Evolutionary conservation across 2,888 invertebrate genomes (phyloP).

Genomic region (Atethmia centrago): DNA sequence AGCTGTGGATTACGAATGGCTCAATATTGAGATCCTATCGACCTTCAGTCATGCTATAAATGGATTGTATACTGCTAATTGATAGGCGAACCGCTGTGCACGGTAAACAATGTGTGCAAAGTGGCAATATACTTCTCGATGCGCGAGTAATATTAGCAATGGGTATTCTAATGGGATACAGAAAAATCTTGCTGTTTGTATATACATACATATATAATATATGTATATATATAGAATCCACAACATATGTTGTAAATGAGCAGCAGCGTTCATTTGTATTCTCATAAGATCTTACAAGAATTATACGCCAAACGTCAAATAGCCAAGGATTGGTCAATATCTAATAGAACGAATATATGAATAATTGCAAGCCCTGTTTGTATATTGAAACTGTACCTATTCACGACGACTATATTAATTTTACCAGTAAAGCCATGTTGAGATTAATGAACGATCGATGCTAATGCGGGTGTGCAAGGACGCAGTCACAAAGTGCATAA

Average conservation of each 20-base stretch:
- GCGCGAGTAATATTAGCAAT: not conserved
- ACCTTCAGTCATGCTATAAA: slow-evolving; percentile 53
- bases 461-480: slow-evolving; percentile 65
- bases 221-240: slow-evolving; percentile 1
- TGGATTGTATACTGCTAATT: slow-evolving; percentile 56
- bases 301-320: not conserved
- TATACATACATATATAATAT: too few species aligned
- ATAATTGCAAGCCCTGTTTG: slow-evolving; percentile 1
- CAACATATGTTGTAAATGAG: slow-evolving; percentile 11
- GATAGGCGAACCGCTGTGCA: slow-evolving; percentile 43
- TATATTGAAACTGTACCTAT: slow-evolving; percentile 16
- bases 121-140: slow-evolving; percentile 2
- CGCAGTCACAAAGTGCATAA: slow-evolving; percentile 59
- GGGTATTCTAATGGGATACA: slow-evolving; percentile 17
- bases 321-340: slow-evolving; percentile 18
- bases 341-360: not conserved
- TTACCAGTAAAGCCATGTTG: slow-evolving; percentile 56
- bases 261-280: not conserved
- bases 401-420: slow-evolving; percentile 47
- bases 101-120: slow-evolving; percentile 38
- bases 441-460: slow-evolving; percentile 67
- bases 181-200: not conserved
- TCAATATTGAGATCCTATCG: slow-evolving; percentile 49
- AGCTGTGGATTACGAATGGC: slow-evolving; percentile 31
- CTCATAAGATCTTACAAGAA: not conserved